Conservation (phyloP, 2,113 vertebrate species). For the Malurus alboscapulatus region DNA sequence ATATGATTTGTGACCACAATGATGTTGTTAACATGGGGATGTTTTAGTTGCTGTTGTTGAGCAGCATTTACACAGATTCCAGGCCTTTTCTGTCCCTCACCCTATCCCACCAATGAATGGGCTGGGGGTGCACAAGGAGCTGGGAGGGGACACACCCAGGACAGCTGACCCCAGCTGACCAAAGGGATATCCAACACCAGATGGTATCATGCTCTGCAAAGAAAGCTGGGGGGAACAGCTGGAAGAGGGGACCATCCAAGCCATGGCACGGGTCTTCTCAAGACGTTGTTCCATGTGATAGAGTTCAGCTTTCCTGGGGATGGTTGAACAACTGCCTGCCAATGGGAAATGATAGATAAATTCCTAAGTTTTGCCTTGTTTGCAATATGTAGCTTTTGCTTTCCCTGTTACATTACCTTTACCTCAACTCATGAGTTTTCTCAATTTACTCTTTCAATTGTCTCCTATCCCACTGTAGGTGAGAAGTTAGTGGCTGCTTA, state of each 20-base stretch:
- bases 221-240: neutral
- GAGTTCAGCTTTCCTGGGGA: neutral
- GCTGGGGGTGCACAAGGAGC: neutral
- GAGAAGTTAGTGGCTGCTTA: neutral
- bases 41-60: neutral
- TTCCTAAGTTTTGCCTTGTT: neutral
- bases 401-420: neutral
- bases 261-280: neutral
- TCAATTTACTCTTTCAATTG: neutral
- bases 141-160: neutral
- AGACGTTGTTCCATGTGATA: rapidly evolving
- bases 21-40: neutral
- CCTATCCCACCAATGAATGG: rapidly evolving
- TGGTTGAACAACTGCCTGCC: neutral
- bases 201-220: neutral
- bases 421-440: neutral
- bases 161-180: neutral
- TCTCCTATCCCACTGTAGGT: neutral
- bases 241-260: rapidly evolving
- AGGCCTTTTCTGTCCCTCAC: neutral
- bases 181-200: neutral
- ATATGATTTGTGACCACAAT: neutral
- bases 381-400: rapidly evolving
- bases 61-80: rapidly evolving
- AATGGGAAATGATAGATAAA: rapidly evolving